Conservation (phyloP, 2,888 invertebrate genomes). For the Campoplex nolae region DNA sequence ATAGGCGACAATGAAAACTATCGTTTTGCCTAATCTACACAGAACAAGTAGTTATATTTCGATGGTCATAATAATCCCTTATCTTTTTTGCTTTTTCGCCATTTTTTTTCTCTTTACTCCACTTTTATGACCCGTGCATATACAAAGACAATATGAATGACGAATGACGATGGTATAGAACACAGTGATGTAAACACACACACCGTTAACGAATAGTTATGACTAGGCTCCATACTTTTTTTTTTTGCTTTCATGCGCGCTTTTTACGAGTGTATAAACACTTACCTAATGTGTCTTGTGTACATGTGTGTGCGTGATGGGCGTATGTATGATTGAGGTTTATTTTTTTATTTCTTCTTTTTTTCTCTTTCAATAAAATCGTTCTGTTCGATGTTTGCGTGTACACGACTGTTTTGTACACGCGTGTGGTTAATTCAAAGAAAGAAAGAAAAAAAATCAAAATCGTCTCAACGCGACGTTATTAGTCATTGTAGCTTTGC, state of each 20-base stretch:
- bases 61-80: slow-evolving; percentile 45
- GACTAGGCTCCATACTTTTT: slow-evolving; percentile 78
- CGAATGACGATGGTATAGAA: slow-evolving; percentile 69
- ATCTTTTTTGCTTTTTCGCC: not conserved
- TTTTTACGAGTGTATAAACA: slow-evolving; percentile 9
- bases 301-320: slow-evolving; percentile 67
- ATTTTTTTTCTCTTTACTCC: not conserved
- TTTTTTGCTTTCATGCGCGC: slow-evolving; percentile 59
- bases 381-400: slow-evolving; percentile 57
- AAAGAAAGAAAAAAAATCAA: slow-evolving; percentile 15
- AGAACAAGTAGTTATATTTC: slow-evolving; percentile 60
- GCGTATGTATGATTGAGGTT: slow-evolving; percentile 7
- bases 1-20: slow-evolving; percentile 62
- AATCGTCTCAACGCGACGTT: slow-evolving; percentile 72
- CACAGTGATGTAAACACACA: slow-evolving; percentile 70
- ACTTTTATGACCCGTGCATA: slow-evolving; percentile 52
- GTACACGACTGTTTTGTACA: slow-evolving; percentile 68
- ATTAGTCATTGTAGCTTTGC: slow-evolving; percentile 77
- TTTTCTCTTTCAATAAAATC: slow-evolving; percentile 39
- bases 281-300: slow-evolving; percentile 58
- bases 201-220: slow-evolving; percentile 76
- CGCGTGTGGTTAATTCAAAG: slow-evolving; percentile 67
- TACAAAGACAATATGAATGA: slow-evolving; percentile 66
- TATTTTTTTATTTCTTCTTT: slow-evolving; percentile 11
- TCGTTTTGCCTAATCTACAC: slow-evolving; percentile 57